phyloP scores from a whole-genome alignment of 2,113 vertebrate species.

The Micronycteris hirsuta region DNA sequence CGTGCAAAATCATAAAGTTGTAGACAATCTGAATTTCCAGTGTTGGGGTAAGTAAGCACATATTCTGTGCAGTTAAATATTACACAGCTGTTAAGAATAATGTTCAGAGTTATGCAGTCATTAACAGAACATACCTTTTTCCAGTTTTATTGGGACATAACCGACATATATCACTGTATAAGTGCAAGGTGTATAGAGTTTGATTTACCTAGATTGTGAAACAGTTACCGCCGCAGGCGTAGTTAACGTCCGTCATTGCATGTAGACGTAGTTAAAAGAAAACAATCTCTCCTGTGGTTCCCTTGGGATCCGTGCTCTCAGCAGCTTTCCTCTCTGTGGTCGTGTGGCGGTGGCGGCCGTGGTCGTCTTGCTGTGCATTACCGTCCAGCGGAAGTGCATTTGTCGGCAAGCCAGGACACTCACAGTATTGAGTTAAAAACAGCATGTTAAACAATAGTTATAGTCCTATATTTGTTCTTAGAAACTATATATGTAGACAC shows the following conservation, averaged over 20 bases:
- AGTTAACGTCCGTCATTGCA: not conserved
- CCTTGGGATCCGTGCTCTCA: rapidly evolving
- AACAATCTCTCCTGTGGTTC: not conserved
- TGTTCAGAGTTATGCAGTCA: not conserved
- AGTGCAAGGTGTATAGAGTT: not conserved
- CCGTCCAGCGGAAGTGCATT: not conserved
- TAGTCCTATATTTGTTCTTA: not conserved
- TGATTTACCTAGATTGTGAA: too few relatives aligned
- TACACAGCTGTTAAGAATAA: not conserved
- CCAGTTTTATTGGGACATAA: not conserved
- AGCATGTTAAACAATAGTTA: not conserved
- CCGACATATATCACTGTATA: not conserved
- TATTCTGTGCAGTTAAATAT: not conserved
- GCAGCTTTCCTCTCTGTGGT: rapidly evolving
- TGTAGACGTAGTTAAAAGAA: too few relatives aligned
- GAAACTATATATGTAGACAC: not conserved
- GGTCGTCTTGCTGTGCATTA: rapidly evolving
- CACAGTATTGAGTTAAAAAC: not conserved
- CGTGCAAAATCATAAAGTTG: not conserved
- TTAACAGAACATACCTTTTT: not conserved
- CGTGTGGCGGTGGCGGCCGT: rapidly evolving
- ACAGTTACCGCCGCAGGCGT: not conserved
- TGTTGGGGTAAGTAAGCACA: not conserved
- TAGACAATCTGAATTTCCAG: not conserved
- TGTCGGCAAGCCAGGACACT: not conserved